Conservation (phyloP, 2,113 vertebrate species). For the Choloepus hoffmanni region DNA sequence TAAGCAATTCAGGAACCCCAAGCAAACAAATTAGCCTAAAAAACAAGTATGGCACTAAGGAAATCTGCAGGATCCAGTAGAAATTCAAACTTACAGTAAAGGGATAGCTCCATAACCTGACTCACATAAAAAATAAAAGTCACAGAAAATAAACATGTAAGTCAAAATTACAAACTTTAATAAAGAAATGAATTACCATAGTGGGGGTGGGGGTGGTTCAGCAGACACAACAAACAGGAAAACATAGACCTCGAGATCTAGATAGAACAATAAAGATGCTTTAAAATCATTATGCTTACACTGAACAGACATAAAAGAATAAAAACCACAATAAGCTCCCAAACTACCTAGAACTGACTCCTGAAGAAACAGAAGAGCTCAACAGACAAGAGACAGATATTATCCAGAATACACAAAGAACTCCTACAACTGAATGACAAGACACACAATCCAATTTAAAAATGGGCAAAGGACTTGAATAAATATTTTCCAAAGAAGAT, state of each 20-base stretch:
- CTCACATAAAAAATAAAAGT: neutral
- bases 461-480: too few relatives aligned
- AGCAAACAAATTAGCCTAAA: neutral
- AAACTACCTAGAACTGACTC: too few relatives aligned
- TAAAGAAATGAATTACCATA: neutral
- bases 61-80: neutral
- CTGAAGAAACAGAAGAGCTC: too few relatives aligned
- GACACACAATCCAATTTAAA: too few relatives aligned
- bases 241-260: neutral
- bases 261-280: neutral
- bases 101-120: neutral
- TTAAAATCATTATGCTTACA: neutral
- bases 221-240: neutral
- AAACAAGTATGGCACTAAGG: neutral
- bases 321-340: neutral
- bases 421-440: too few relatives aligned
- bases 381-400: too few relatives aligned
- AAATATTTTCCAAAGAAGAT: too few relatives aligned
- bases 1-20: neutral
- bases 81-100: constrained; percentile 4
- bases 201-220: neutral
- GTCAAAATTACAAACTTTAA: constrained; percentile 3
- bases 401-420: too few relatives aligned
- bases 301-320: neutral
- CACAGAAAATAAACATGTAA: neutral